These are phyloP conservation scores for Dermochelys coriacea DNA, from an alignment of 2,797 vertebrate genomes.

Conservation along the genomic window DNA sequence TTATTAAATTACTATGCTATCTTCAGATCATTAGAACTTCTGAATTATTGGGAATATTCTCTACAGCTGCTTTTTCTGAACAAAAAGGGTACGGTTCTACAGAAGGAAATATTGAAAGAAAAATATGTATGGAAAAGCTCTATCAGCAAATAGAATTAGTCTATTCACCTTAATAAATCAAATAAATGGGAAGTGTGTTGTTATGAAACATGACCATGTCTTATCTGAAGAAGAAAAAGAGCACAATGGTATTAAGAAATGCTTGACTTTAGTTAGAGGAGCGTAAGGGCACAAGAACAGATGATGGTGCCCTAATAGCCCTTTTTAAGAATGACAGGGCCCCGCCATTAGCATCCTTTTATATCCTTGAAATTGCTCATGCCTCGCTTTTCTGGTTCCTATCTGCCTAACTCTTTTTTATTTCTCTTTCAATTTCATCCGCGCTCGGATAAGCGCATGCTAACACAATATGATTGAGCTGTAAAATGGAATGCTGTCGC, in stretches of 20 bases:
- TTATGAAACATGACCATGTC: constrained; percentile 88
- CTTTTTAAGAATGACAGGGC: constrained; percentile 95
- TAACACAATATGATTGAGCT: constrained; percentile 95
- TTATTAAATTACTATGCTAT: constrained; percentile 37
- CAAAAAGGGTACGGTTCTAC: constrained; percentile 59
- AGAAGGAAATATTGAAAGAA: constrained; percentile 73
- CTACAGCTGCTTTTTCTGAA: constrained; percentile 57
- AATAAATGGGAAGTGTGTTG: constrained; percentile 89
- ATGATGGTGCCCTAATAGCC: constrained; percentile 89
- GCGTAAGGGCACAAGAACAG: constrained; percentile 87
- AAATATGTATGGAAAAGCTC: constrained; percentile 83
- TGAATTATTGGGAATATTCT: constrained; percentile 45
- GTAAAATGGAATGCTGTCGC: constrained; percentile 91
- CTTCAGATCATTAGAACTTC: constrained; percentile 66
- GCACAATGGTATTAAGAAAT: constrained; percentile 90
- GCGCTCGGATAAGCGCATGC: constrained; percentile 89
- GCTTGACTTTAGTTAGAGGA: constrained; percentile 93
- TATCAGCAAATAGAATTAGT: constrained; percentile 89
- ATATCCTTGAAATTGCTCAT: constrained; percentile 94
- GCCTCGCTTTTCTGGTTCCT: constrained; percentile 89
- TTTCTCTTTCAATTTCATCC: constrained; percentile 96
- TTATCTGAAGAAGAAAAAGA: constrained; percentile 83
- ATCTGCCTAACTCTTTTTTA: constrained; percentile 93
- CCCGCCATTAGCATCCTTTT: constrained; percentile 93
- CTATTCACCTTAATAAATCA: constrained; percentile 86